Evolutionary conservation across 2,888 invertebrate genomes (phyloP), one percentile per base, ranked within the genome.

Genomic region (Latrodectus elegans): DNA sequence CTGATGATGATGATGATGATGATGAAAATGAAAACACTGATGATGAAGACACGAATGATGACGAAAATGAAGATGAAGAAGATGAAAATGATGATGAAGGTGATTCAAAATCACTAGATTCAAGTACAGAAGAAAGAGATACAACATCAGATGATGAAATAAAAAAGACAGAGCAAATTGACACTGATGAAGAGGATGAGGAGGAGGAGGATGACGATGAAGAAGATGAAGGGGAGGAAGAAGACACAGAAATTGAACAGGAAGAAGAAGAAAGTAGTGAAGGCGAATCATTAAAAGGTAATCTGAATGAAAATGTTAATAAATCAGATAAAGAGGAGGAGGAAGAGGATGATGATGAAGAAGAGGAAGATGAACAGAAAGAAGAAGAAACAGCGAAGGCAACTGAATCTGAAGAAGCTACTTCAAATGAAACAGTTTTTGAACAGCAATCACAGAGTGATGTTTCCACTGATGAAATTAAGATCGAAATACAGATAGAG

Each of bases 11-110:
- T 14, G 81, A 89, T 8, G 86, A 77, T 67, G 78, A 65, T 55
- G 87, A 76, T 10, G 84, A 76, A 38, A 84, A 78, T n/a, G 89
- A 89, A 17, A 84, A 60, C 12, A 64, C 49, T 22, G 75, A 65
- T 4, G 71, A 67, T 8, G n/a, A 67, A 26, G 55, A 65, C 22
- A 68, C 74, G 49, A 60, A 17, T 11, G 76, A 38, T 53, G 73
- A 55, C 0, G 73, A 60, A 68, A 73, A 74, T 49, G 81, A 72
- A 12, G 73, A 67, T 3, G 72, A 68, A 49, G 67, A 52, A 15
- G 88, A 26, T 14, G 88, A 84, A 55, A 53, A 67, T 55, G 81
- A 74, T 26, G 80, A 83, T 8, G 83, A 82, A 14, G 71, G 75
- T 12, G 65, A 49, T 38, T 51, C 51, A 52, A 72, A 12, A 11